phyloP scores from a whole-genome alignment of 2,797 vertebrate genomes.

The Glyptemys insculpta region DNA sequence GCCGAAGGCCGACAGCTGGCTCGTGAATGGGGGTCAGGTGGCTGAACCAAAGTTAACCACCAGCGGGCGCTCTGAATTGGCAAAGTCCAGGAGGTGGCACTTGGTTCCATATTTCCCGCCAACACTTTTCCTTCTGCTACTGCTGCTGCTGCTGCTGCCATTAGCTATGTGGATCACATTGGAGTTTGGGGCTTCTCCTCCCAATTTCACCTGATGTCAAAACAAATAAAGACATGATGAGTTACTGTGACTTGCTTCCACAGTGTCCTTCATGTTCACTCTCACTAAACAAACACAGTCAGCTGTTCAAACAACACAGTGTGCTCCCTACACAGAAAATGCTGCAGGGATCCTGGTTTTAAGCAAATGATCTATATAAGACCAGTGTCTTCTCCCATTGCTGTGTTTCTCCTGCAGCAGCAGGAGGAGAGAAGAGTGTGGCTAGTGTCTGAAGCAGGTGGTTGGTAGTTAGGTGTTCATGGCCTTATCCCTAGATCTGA shows the following conservation, averaged over 20 bases:
- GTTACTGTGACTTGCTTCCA: constrained; percentile 41
- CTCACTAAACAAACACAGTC: neutral
- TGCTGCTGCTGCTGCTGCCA: constrained; percentile 45
- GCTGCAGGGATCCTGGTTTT: neutral
- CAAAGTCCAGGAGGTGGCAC: constrained; percentile 95
- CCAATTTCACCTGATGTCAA: constrained; percentile 91
- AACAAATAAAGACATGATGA: constrained; percentile 52
- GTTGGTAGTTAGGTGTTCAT: neutral
- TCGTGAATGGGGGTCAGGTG: constrained; percentile 98
- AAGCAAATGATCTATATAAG: constrained; percentile 11
- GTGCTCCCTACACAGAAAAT: neutral
- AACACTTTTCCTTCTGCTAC: constrained; percentile 63
- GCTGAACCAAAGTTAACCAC: constrained; percentile 98
- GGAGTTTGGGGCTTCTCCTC: constrained; percentile 94
- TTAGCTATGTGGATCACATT: constrained; percentile 91
- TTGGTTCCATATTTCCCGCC: constrained; percentile 73
- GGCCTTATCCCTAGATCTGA: neutral
- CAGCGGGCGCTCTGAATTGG: constrained; percentile 90
- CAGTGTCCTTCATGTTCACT: neutral
- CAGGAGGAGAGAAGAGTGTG: neutral
- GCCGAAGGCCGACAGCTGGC: constrained; percentile 94
- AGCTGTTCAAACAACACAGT: neutral
- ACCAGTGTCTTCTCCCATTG: neutral
- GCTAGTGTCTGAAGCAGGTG: neutral
- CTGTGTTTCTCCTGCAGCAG: neutral